These are phyloP conservation scores for Caradrina clavipalpis DNA, from an alignment of 2,888 invertebrate genomes.

Conservation along the genomic window DNA sequence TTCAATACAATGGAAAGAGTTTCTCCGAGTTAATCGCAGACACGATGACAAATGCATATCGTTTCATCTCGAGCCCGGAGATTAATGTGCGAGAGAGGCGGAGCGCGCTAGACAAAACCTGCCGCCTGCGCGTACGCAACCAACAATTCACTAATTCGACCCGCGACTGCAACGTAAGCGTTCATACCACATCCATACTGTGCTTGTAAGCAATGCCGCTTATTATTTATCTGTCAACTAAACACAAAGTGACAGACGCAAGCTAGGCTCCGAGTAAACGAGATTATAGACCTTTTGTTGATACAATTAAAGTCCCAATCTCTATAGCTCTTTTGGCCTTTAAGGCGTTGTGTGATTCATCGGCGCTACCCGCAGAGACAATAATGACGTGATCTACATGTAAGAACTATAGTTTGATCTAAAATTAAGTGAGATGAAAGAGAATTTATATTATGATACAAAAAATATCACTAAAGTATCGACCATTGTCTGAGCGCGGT, in stretches of 20 bases:
- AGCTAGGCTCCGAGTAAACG: slow-evolving; percentile 56
- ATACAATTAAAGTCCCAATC: slow-evolving; percentile 69
- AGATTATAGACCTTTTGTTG: slow-evolving; percentile 63
- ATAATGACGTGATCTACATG: slow-evolving; percentile 89
- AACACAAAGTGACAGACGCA: slow-evolving; percentile 74
- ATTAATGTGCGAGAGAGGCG: slow-evolving; percentile 87
- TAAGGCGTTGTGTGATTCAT: slow-evolving; percentile 70
- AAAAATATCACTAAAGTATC: slow-evolving; percentile 88
- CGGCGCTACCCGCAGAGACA: slow-evolving; percentile 81
- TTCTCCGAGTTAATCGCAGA: slow-evolving; percentile 87
- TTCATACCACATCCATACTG: slow-evolving; percentile 84
- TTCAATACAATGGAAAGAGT: slow-evolving; percentile 86
- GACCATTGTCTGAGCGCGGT: slow-evolving; percentile 84
- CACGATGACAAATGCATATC: slow-evolving; percentile 90
- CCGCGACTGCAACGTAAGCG: slow-evolving; percentile 80
- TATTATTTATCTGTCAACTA: slow-evolving; percentile 88
- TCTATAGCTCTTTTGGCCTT: slow-evolving; percentile 44
- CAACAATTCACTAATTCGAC: slow-evolving; percentile 82
- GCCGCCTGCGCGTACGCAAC: slow-evolving; percentile 84
- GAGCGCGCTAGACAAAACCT: slow-evolving; percentile 86
- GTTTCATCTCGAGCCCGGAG: slow-evolving; percentile 86
- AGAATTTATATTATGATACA: slow-evolving; percentile 86
- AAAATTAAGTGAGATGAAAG: slow-evolving; percentile 90
- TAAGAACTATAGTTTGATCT: slow-evolving; percentile 89
- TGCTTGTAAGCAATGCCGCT: slow-evolving; percentile 85